phyloP scores from a whole-genome alignment of 2,888 invertebrate genomes.

The Tricholauxania praeusta region DNA sequence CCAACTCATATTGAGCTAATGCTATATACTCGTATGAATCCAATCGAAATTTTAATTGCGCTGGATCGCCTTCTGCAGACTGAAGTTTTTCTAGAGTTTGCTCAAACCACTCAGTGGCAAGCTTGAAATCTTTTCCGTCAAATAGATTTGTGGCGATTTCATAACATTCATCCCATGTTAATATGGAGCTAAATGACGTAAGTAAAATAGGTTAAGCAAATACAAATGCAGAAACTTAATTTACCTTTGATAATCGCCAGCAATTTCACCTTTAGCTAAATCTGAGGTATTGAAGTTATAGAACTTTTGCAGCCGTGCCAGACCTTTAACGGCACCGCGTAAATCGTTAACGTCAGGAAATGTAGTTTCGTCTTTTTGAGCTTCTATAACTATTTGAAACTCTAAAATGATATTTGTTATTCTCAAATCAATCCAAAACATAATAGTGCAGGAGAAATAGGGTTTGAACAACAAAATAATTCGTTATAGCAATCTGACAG shows the following conservation, averaged over 20 bases:
- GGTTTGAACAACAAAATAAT: no score
- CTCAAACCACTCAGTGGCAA: slow-evolving; percentile 50
- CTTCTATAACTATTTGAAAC: slow-evolving; percentile 34
- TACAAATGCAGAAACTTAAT: slow-evolving; percentile 61
- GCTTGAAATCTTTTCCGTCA: slow-evolving; percentile 42
- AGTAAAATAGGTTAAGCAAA: not conserved
- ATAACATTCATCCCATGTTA: slow-evolving; percentile 52
- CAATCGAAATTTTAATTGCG: slow-evolving; percentile 7
- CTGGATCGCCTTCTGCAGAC: not conserved
- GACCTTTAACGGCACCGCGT: slow-evolving; percentile 89
- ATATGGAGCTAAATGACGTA: slow-evolving; percentile 17
- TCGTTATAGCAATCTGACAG: no score
- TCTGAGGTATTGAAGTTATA: slow-evolving; percentile 86
- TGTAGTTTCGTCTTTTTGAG: slow-evolving; percentile 19
- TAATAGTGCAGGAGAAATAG: no score
- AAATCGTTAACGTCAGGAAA: slow-evolving; percentile 87
- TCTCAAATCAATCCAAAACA: no score
- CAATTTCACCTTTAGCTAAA: slow-evolving; percentile 83
- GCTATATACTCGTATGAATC: slow-evolving; percentile 54
- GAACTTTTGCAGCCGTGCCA: slow-evolving; percentile 90
- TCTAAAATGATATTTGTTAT: slow-evolving; percentile 43
- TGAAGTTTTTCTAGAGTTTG: slow-evolving; percentile 36
- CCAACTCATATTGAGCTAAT: slow-evolving; percentile 50
- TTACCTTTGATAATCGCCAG: slow-evolving; percentile 81
- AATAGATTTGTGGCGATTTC: slow-evolving; percentile 54